These are phyloP conservation scores for Azemiops feae DNA, from an alignment of 2,113 vertebrate species.

Conservation along the genomic window DNA sequence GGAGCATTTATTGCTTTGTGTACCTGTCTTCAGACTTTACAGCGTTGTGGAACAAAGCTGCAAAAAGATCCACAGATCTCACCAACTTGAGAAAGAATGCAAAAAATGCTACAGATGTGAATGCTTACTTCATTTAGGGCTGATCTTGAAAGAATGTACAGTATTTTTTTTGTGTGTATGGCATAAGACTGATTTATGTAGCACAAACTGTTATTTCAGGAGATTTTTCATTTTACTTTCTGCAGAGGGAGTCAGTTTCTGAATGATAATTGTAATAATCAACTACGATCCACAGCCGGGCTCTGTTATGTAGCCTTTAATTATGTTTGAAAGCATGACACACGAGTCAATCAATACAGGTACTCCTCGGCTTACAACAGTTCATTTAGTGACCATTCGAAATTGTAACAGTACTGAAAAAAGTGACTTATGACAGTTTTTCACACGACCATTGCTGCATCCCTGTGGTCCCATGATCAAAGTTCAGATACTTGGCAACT, in stretches of 20 bases:
- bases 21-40: background rate
- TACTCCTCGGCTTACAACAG: background rate
- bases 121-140: background rate
- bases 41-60: background rate
- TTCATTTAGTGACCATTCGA: background rate
- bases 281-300: background rate
- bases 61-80: background rate
- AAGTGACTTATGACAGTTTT: background rate
- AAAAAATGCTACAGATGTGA: background rate
- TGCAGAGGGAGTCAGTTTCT: conserved; percentile 29
- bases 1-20: background rate
- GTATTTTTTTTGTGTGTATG: rapidly evolving
- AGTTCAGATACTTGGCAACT: too few relatives aligned
- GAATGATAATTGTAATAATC: conserved; percentile 27
- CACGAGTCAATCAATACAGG: conserved; percentile 17
- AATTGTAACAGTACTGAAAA: background rate
- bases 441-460: background rate
- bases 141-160: background rate
- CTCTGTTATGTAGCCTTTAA: conserved; percentile 32
- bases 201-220: conserved; percentile 34
- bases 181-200: conserved; percentile 35
- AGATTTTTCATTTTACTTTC: conserved; percentile 37
- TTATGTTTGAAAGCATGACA: conserved; percentile 10
- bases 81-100: background rate
- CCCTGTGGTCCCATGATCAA: background rate